Conservation (phyloP, 2,797 vertebrate species). For the Melanotaenia pygmaea region DNA sequence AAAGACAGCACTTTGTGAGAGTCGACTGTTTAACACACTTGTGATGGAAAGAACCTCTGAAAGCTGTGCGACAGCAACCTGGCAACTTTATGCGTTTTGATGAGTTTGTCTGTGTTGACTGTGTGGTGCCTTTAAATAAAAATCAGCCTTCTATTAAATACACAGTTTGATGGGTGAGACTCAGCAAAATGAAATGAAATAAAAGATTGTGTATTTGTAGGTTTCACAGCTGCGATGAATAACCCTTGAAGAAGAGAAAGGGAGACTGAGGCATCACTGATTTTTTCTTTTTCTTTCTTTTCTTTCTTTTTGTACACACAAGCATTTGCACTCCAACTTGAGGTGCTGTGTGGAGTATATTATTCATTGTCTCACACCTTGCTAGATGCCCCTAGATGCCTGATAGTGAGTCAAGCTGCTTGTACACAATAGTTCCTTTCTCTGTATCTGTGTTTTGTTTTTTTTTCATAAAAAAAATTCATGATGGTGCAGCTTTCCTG, state of each 20-base stretch:
- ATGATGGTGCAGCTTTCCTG: conserved; percentile 50
- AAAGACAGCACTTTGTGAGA: conserved; percentile 22
- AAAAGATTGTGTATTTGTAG: conserved; percentile 23
- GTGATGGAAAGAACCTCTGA: conserved; percentile 64
- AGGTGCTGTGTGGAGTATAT: conserved; percentile 34
- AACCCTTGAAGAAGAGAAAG: conserved; percentile 29
- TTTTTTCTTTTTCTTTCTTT: conserved; percentile 18
- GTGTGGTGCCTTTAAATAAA: conserved; percentile 45
- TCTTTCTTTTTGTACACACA: conserved; percentile 16
- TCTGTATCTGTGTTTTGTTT: conserved; percentile 19
- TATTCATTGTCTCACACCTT: conserved; percentile 47
- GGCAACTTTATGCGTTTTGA: conserved; percentile 19
- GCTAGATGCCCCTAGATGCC: conserved; percentile 46
- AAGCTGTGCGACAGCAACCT: conserved; percentile 56
- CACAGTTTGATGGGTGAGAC: conserved; percentile 52
- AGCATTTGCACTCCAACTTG: conserved; percentile 35
- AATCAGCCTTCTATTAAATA: conserved; percentile 44
- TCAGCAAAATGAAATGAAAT: conserved; percentile 29
- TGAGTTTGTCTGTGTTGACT: conserved; percentile 4
- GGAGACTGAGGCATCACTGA: conserved; percentile 42
- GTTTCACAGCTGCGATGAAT: conserved; percentile 51
- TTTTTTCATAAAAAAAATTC: conserved; percentile 54
- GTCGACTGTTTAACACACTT: conserved; percentile 46
- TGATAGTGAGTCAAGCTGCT: conserved; percentile 47
- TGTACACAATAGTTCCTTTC: conserved; percentile 20